Evolutionary conservation across 2,888 invertebrate genomes (phyloP).

Genomic region (Terebella lapidaria): DNA sequence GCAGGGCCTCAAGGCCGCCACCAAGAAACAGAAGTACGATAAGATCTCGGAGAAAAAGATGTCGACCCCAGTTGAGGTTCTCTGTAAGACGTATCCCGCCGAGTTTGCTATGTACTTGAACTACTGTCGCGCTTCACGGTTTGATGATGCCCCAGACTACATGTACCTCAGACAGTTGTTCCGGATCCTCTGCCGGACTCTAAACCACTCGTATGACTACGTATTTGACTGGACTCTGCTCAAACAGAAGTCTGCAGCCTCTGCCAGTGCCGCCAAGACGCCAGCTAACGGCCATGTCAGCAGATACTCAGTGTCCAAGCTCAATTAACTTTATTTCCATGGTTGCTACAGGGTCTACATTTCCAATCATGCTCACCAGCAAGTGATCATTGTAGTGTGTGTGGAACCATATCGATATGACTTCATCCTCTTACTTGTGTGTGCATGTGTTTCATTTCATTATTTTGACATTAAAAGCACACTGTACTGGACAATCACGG

Average conservation of each 20-base stretch:
- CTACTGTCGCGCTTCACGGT: conserved; percentile 24
- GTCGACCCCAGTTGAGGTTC: conserved; percentile 25
- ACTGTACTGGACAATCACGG: too few relatives aligned
- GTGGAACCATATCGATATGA: too few relatives aligned
- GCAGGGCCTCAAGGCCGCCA: conserved; percentile 35
- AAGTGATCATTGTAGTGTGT: too few relatives aligned
- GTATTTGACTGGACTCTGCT: conserved; percentile 1
- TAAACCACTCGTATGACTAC: conserved; percentile 27
- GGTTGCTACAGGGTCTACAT: too few relatives aligned
- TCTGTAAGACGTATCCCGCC: conserved; percentile 25
- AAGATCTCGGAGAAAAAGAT: conserved; percentile 29
- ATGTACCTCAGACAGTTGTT: conserved; percentile 27
- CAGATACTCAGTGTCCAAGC: too few relatives aligned
- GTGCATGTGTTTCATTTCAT: too few relatives aligned
- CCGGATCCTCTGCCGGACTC: conserved; percentile 24
- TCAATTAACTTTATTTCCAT: too few relatives aligned
- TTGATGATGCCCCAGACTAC: conserved; percentile 29
- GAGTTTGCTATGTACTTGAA: conserved; percentile 26
- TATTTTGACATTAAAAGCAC: too few relatives aligned
- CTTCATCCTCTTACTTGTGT: too few relatives aligned
- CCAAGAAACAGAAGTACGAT: conserved; percentile 29
- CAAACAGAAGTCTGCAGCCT: background rate
- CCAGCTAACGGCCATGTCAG: too few relatives aligned
- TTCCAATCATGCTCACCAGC: too few relatives aligned
- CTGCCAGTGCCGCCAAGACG: too few relatives aligned